Conservation (phyloP, 1,140 invertebrate genomes). For the Diploscapter pachys region DNA sequence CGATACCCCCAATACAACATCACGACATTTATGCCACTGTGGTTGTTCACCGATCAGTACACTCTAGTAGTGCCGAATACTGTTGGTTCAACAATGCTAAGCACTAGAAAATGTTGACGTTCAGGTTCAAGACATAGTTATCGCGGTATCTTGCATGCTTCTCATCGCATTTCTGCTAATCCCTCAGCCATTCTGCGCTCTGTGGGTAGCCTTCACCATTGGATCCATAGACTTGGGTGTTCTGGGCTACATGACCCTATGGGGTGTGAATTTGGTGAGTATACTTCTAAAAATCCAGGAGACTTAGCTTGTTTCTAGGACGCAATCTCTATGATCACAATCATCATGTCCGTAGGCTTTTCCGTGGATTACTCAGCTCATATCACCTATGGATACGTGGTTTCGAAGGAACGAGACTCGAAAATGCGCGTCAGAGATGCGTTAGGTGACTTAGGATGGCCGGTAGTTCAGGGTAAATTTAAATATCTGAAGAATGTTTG, state of each 20-base stretch:
- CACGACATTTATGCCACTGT: slow-evolving; percentile 90
- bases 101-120: not conserved
- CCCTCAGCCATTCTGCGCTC: slow-evolving; percentile 82
- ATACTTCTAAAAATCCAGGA: not conserved
- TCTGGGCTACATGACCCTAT: slow-evolving; percentile 91
- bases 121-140: slow-evolving; percentile 78
- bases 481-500: not conserved
- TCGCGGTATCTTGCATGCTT: slow-evolving; percentile 90
- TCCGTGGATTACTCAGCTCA: slow-evolving; percentile 95
- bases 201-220: slow-evolving; percentile 92
- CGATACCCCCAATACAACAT: slow-evolving; percentile 77
- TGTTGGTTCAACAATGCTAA: slow-evolving; percentile 39
- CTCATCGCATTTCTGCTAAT: slow-evolving; percentile 92
- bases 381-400: slow-evolving; percentile 93
- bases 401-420: slow-evolving; percentile 66
- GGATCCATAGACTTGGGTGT: slow-evolving; percentile 90
- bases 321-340: slow-evolving; percentile 96
- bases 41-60: slow-evolving; percentile 81
- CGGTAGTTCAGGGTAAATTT: slow-evolving; percentile 58
- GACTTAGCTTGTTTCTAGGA: slow-evolving; percentile 59
- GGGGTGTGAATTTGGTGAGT: slow-evolving; percentile 78
- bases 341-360: slow-evolving; percentile 98
- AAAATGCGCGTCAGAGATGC: slow-evolving; percentile 72
- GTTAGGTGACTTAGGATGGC: slow-evolving; percentile 81
- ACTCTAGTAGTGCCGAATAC: slow-evolving; percentile 64